Base-by-base conservation (phyloP, 2,113 vertebrate species). In the Pipa parva region DNA sequence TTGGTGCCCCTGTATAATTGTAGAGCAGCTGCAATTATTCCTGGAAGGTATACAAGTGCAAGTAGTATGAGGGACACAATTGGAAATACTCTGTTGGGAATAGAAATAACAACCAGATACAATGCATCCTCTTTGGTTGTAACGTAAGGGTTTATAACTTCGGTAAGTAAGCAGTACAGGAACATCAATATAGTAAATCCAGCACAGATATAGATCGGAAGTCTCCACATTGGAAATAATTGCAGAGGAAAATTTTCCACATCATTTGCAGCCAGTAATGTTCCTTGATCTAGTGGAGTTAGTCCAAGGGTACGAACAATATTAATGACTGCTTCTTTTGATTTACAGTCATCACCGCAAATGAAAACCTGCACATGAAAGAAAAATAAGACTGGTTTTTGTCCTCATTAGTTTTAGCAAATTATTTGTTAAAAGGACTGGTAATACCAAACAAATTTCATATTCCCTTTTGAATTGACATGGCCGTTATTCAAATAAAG, bases 1-100 rank as follows among this genome's bases (percentile, higher is more conserved):
- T 99, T 99, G 11, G 96, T 99, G 4, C 96, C 96, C 79, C 88
- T 90, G 75, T 92, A 89, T 28, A 99, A 85, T 78, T 99, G 97
- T 63, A 99, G 74, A 67, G 93, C 83, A 52, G 89, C 93, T 9
- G 96, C 95, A 21, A 96, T 76, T 26, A 95, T 58, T 1, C 97
- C 95, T 21, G 97, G 94, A 54, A 99, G 84, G 68, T 98, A 99
- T 76, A 93, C 93, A 65, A 98, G 74, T 21, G 89, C 76, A 29
- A 99, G 83, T 77, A 99, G 90, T 9, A 74, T 83, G 45, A 99
- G 89, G 0, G 96, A 90, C 59, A 91, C 72, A n/a, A 85, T 74
- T 0, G 97, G 95, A 72, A 88, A 98, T 73, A 92, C 78, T 36
- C 79, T 89, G 71, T 99, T 99, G 57, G 94, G 88, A 76, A 99